Evolutionary conservation across 2,797 vertebrate species (phyloP).

Genomic region (Typhlichthys eigenmanni): DNA sequence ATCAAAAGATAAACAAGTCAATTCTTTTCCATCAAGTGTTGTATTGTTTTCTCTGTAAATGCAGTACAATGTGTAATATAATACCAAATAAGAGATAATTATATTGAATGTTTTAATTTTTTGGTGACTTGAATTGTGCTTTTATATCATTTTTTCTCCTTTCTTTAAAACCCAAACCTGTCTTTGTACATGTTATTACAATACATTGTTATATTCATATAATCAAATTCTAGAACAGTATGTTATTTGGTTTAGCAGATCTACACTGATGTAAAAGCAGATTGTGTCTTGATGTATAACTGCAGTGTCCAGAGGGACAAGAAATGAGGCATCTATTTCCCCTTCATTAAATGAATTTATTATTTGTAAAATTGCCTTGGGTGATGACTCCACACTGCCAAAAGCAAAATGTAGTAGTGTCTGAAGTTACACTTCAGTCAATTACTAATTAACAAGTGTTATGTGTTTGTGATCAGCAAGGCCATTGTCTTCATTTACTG

Average conservation of each 20-base stretch:
- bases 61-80: slow-evolving; percentile 13
- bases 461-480: slow-evolving; percentile 31
- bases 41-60: slow-evolving; percentile 19
- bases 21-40: slow-evolving; percentile 26
- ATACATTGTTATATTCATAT: slow-evolving; percentile 39
- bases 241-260: not conserved
- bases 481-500: slow-evolving; percentile 12
- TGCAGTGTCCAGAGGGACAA: not conserved
- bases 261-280: not conserved
- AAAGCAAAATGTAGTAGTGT: slow-evolving; percentile 57
- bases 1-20: slow-evolving; percentile 43
- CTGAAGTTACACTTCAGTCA: slow-evolving; percentile 45
- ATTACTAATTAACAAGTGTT: slow-evolving; percentile 35
- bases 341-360: slow-evolving; percentile 60
- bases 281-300: not conserved
- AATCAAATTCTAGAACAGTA: not conserved
- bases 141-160: slow-evolving; percentile 45
- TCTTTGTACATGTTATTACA: slow-evolving; percentile 61
- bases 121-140: slow-evolving; percentile 66
- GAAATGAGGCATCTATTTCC: slow-evolving; percentile 22
- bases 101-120: slow-evolving; percentile 49
- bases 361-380: slow-evolving; percentile 68
- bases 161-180: slow-evolving; percentile 45
- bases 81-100: slow-evolving; percentile 21
- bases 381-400: slow-evolving; percentile 55